Evolutionary conservation across 2,113 vertebrate genomes (phyloP).

Genomic region (Prunella fulvescens): DNA sequence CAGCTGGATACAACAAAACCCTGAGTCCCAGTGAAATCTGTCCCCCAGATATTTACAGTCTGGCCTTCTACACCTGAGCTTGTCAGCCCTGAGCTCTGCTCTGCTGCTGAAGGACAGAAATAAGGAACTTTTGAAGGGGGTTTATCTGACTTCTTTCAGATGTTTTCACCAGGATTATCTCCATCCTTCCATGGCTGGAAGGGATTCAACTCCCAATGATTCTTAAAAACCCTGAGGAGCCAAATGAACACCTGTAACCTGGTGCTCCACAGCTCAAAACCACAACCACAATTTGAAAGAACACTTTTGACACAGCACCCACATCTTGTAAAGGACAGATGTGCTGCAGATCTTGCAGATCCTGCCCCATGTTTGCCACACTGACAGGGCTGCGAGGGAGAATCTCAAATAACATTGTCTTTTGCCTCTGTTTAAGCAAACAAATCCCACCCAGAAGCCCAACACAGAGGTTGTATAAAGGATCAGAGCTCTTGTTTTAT

Average conservation of each 20-base stretch:
- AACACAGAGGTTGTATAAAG: background rate
- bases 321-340: background rate
- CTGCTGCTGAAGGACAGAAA: background rate
- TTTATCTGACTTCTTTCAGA: background rate
- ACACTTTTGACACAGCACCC: background rate
- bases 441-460: background rate
- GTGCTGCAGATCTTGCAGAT: background rate
- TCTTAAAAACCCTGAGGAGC: background rate
- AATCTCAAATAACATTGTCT: background rate
- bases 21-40: background rate
- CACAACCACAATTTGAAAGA: background rate
- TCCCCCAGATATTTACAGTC: fast-evolving
- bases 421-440: background rate
- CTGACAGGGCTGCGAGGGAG: background rate
- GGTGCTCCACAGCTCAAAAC: background rate
- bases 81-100: background rate
- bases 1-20: background rate
- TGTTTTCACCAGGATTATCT: background rate
- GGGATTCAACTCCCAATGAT: background rate
- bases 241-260: background rate
- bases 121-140: fast-evolving
- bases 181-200: background rate
- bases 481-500: background rate
- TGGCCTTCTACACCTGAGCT: background rate
- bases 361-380: background rate